Percentiles rank a stretch among this genome's conserved stretches.
Evolutionary conservation across 2,888 invertebrate genomes (phyloP).

Genomic region (Oligia latruncula): DNA sequence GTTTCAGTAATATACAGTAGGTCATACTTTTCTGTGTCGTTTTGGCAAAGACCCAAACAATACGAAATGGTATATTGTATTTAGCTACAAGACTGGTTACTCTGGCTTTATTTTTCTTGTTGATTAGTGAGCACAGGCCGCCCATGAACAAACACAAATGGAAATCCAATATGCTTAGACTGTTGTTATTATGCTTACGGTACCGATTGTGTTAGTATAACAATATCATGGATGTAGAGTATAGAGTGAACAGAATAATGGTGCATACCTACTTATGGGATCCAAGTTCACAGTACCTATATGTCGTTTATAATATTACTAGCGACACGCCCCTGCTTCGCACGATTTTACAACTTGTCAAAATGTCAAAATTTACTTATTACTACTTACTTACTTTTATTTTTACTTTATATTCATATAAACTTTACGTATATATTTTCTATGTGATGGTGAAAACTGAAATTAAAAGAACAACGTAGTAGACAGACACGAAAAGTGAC

Average conservation of each 20-base stretch:
- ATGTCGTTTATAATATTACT: neutral
- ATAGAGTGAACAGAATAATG: neutral
- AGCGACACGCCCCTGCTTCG: neutral
- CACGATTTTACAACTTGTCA: neutral
- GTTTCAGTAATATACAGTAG: conserved; percentile 28
- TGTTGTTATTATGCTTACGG: conserved; percentile 5
- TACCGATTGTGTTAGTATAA: conserved; percentile 25
- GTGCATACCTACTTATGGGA: neutral
- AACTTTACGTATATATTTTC: neutral
- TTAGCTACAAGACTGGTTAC: conserved; percentile 12
- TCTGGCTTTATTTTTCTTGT: conserved; percentile 19
- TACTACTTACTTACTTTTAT: too few relatives aligned
- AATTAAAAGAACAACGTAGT: neutral
- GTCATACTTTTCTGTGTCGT: conserved; percentile 35
- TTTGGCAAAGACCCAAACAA: conserved; percentile 46
- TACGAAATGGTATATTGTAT: conserved; percentile 23
- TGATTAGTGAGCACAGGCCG: conserved; percentile 8
- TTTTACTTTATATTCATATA: too few relatives aligned
- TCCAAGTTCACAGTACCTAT: too few relatives aligned
- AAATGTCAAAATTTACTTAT: neutral
- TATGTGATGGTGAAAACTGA: neutral
- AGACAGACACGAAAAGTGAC: neutral
- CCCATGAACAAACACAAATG: conserved; percentile 4
- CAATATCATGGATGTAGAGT: neutral
- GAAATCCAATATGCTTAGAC: conserved; percentile 2